Evolutionary conservation across 2,888 invertebrate genomes (phyloP).

Genomic region (Ophraella communa): DNA sequence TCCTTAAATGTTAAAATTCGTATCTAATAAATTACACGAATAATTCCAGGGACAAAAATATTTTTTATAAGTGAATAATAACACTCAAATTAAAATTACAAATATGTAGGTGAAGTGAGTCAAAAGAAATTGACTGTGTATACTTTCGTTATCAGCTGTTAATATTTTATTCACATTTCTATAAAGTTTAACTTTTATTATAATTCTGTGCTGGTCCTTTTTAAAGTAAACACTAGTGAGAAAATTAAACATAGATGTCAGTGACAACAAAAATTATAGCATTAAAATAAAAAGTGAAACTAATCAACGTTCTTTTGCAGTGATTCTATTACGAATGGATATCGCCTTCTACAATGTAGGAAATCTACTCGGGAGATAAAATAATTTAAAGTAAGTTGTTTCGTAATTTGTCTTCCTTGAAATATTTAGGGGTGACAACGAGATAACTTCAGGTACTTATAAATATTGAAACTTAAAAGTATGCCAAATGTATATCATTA

Average conservation of each 20-base stretch:
- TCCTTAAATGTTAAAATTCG: too few relatives aligned
- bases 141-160: too few relatives aligned
- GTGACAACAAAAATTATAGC: neutral
- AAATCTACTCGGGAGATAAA: neutral
- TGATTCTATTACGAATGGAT: neutral
- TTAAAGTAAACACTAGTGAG: neutral
- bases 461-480: neutral
- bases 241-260: neutral
- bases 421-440: neutral
- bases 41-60: too few relatives aligned
- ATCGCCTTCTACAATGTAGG: neutral
- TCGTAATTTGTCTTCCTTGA: neutral
- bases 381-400: slow-evolving; percentile 1
- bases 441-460: neutral
- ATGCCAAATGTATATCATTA: neutral
- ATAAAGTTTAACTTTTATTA: too few relatives aligned
- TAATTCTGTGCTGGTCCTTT: too few relatives aligned
- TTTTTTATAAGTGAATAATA: too few relatives aligned
- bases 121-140: too few relatives aligned
- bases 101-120: neutral
- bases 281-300: slow-evolving; percentile 7
- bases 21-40: too few relatives aligned
- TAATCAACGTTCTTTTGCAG: slow-evolving; percentile 8
- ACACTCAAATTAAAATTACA: too few relatives aligned
- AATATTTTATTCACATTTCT: neutral